Evolutionary conservation across 23 tunicate genomes (phyloP).

Genomic region (Diplosoma virens): DNA sequence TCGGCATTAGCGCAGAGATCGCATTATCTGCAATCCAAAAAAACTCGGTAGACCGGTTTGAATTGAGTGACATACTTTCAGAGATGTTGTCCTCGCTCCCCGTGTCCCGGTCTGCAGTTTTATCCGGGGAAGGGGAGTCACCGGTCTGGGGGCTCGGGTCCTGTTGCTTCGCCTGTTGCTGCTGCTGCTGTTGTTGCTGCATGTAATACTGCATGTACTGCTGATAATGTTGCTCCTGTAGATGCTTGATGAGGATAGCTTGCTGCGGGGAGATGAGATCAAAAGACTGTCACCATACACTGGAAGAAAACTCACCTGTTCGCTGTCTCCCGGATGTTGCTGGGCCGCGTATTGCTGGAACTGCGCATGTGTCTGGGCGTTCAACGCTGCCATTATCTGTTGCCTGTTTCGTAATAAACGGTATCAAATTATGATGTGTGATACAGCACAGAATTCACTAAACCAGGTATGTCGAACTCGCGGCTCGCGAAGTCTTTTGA

Average conservation of each 20-base stretch:
- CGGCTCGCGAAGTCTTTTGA: too few relatives aligned
- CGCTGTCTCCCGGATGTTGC: slow-evolving; percentile 91
- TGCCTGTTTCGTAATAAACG: too few relatives aligned
- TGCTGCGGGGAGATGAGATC: slow-evolving; percentile 40
- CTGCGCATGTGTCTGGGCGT: slow-evolving; percentile 95
- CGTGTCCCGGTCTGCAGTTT: slow-evolving; percentile 16
- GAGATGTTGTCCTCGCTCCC: slow-evolving; percentile 47
- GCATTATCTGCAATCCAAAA: too few relatives aligned
- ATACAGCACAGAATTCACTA: too few relatives aligned
- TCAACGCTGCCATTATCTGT: slow-evolving; percentile 90
- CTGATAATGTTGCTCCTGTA: slow-evolving; percentile 97
- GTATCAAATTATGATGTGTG: too few relatives aligned
- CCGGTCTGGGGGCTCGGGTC: too few relatives aligned
- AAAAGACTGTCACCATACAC: not conserved
- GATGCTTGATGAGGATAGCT: slow-evolving; percentile 64
- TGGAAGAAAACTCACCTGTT: slow-evolving; percentile 54
- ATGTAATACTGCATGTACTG: slow-evolving; percentile 86
- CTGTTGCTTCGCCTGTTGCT: slow-evolving; percentile 23
- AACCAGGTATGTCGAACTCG: too few relatives aligned
- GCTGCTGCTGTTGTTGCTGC: slow-evolving; percentile 64
- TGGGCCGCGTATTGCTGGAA: slow-evolving; percentile 98
- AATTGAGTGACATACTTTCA: slow-evolving; percentile 40
- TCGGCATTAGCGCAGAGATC: too few relatives aligned
- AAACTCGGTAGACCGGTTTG: too few relatives aligned
- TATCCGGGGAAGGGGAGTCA: slow-evolving; percentile 5